Conservation (phyloP, 1,140 invertebrate species). For the Lerema accius region DNA sequence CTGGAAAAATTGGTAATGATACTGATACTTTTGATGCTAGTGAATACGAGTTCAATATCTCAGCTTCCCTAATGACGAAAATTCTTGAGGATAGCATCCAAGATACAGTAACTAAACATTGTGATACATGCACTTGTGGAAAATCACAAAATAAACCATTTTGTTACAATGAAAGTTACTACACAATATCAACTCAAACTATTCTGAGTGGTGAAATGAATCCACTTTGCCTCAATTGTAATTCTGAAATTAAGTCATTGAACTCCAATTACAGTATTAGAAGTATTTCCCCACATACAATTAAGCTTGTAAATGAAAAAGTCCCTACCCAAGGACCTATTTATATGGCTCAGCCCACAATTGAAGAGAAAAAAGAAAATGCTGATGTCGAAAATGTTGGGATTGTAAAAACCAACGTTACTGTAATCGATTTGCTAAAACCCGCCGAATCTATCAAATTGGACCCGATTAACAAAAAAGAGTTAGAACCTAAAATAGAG, state of each 20-base stretch:
- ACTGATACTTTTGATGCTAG: slow-evolving; percentile 75
- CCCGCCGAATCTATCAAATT: slow-evolving; percentile 37
- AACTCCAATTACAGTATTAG: slow-evolving; percentile 69
- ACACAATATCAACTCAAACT: slow-evolving; percentile 85
- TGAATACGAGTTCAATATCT: slow-evolving; percentile 90
- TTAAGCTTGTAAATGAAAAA: slow-evolving; percentile 67
- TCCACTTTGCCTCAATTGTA: slow-evolving; percentile 84
- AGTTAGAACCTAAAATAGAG: slow-evolving; percentile 50
- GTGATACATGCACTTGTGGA: slow-evolving; percentile 90
- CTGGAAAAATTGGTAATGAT: slow-evolving; percentile 73
- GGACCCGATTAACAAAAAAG: slow-evolving; percentile 46
- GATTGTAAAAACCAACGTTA: slow-evolving; percentile 20
- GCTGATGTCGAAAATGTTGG: background rate
- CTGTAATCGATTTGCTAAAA: slow-evolving; percentile 24
- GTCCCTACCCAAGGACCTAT: slow-evolving; percentile 52
- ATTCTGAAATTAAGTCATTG: slow-evolving; percentile 74
- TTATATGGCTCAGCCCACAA: slow-evolving; percentile 57
- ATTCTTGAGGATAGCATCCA: slow-evolving; percentile 93
- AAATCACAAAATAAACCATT: slow-evolving; percentile 84
- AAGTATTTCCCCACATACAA: slow-evolving; percentile 65
- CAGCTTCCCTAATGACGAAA: slow-evolving; percentile 96
- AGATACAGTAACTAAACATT: slow-evolving; percentile 90
- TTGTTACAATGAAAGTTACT: slow-evolving; percentile 83
- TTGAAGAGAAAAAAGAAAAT: slow-evolving; percentile 20
- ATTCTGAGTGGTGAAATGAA: slow-evolving; percentile 77